Percentiles rank a stretch among this genome's conserved stretches.
Conservation (phyloP, 1,140 invertebrate species). For the Zaprionus gabonicus region DNA sequence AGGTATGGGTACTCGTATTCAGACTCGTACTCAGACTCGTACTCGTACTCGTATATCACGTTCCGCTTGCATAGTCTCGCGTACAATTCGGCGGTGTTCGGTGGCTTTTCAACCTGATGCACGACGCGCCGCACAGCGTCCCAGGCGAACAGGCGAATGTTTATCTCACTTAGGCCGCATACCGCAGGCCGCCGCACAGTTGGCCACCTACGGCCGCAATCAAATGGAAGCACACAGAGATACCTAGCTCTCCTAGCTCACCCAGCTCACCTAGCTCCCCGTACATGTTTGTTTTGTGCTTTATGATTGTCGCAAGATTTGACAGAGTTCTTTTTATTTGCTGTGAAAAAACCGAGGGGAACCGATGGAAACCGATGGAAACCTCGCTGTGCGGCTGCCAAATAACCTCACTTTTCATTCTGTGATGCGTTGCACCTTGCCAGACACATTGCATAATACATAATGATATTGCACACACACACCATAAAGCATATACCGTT, state of each 20-base stretch:
- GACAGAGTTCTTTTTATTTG: slow-evolving; percentile 1
- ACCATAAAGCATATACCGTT: slow-evolving; percentile 13
- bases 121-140: slow-evolving; percentile 35
- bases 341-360: slow-evolving; percentile 1
- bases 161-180: slow-evolving; percentile 48
- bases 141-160: slow-evolving; percentile 37
- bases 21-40: not conserved
- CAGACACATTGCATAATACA: slow-evolving; percentile 24
- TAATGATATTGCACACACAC: slow-evolving; percentile 11
- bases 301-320: not conserved
- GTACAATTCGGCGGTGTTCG: slow-evolving; percentile 37
- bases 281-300: not conserved
- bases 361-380: not conserved
- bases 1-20: not conserved
- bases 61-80: slow-evolving; percentile 48
- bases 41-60: slow-evolving; percentile 44
- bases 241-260: not conserved
- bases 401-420: slow-evolving; percentile 21
- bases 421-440: slow-evolving; percentile 41
- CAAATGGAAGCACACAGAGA: slow-evolving; percentile 18
- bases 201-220: slow-evolving; percentile 29
- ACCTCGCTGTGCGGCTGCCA: not conserved
- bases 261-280: not conserved
- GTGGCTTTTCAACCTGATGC: slow-evolving; percentile 48
- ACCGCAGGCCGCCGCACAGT: slow-evolving; percentile 34